A percentile compares a stretch with the other conserved stretches of the same genome.
phyloP scores from a whole-genome alignment of 2,797 vertebrate genomes.

The Sebastes flavidus region DNA sequence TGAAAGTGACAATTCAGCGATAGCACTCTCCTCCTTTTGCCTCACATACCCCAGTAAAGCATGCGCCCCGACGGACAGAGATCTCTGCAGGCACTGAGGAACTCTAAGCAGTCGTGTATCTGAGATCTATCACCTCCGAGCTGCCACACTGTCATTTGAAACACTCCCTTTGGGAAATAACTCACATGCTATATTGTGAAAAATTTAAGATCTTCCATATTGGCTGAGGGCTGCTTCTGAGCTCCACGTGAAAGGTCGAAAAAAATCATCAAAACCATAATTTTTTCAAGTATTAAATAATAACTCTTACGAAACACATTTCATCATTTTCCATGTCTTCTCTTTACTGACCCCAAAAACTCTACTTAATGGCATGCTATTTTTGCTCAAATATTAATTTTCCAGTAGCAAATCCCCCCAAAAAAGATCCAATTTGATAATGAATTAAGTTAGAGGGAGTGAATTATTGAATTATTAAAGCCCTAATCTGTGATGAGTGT shows the following conservation, averaged over 20 bases:
- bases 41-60: not conserved
- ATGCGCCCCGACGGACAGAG: slow-evolving; percentile 28
- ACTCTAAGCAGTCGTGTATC: slow-evolving; percentile 31
- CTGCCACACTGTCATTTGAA: slow-evolving; percentile 20
- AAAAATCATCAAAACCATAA: not conserved
- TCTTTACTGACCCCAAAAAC: not conserved
- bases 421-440: not conserved
- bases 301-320: not conserved
- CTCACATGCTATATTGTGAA: slow-evolving; percentile 12
- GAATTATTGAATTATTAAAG: slow-evolving; percentile 3
- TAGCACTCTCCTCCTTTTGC: not conserved
- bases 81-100: slow-evolving; percentile 26
- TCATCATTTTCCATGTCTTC: not conserved
- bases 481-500: not conserved
- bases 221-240: not conserved
- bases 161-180: slow-evolving; percentile 17
- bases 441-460: not conserved
- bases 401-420: not conserved
- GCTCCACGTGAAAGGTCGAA: not conserved
- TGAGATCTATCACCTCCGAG: slow-evolving; percentile 22
- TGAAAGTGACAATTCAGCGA: slow-evolving; percentile 14
- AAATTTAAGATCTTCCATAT: not conserved
- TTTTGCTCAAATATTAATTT: not conserved
- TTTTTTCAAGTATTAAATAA: not conserved
- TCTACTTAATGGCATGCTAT: not conserved